Evolutionary conservation across 2,113 vertebrate species (phyloP), one percentile per base, ranked within the genome.

Genomic region (Dermatemys mawii): DNA sequence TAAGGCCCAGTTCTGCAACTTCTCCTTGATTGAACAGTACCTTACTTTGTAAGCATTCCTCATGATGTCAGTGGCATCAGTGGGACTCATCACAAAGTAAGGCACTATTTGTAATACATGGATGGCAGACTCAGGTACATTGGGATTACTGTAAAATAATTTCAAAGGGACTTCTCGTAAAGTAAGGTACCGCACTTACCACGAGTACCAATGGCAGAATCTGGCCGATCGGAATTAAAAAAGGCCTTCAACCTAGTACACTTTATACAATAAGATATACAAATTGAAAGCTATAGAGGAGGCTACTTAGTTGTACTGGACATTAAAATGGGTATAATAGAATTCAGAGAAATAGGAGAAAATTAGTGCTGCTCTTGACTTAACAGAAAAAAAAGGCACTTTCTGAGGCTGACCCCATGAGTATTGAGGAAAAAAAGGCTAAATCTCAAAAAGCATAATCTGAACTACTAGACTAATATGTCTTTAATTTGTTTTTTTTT

Each of bases 261-360:
- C 22, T 73, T 24, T 73, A 44, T 26, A 63, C 7, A 17, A 4
- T 19, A 63, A 63, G 4, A 16, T 63, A 35, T 63, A 63, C 29
- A 35, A 35, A 32, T 63, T 63, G 29, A 63, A 63, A 35, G 14
- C 60, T 63, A n/a, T 63, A 17, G 17, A 63, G 32, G 60, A 35
- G 60, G 60, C 60, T n/a, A n/a, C 63, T 60, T 86, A 29, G 11
- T 3, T 86, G 12, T 41, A n/a, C n/a, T 24, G 16, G 63, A 63
- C 27, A 50, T 50, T 29, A 86, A 78, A 78, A 49, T 0, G 0
- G 16, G 7, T 29, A 46, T 21, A 1, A 4, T 2, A 8, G 27
- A 3, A 46, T 46, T 53, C 16, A 63, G 46, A 63, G 16, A 35
- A 63, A n/a, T 8, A 63, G 60, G 32, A 17, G 60, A 86, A 60